These are phyloP conservation scores for Dusona sp. DNA, from an alignment of 2,888 invertebrate species.

Conservation along the genomic window DNA sequence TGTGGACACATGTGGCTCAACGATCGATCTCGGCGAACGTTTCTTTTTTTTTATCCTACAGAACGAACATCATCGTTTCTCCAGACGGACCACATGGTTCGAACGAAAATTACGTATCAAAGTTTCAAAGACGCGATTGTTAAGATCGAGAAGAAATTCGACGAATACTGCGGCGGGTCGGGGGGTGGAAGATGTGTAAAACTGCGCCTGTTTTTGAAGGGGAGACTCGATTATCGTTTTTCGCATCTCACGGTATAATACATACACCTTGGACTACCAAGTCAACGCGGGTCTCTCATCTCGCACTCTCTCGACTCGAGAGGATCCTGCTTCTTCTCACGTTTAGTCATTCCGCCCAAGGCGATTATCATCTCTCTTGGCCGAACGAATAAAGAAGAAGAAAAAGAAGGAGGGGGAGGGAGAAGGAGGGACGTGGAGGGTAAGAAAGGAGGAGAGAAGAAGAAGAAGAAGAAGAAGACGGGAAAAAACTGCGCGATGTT, in stretches of 20 bases:
- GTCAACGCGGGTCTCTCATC: slow-evolving; percentile 22
- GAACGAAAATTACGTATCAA: background rate
- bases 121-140: slow-evolving; percentile 47
- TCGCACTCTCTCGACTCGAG: slow-evolving; percentile 52
- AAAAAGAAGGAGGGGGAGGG: slow-evolving; percentile 2
- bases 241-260: slow-evolving; percentile 17
- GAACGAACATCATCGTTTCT: background rate
- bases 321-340: slow-evolving; percentile 72
- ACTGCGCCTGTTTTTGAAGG: slow-evolving; percentile 4
- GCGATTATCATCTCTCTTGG: slow-evolving; percentile 69
- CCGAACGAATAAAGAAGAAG: slow-evolving; percentile 64
- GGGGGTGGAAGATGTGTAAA: background rate
- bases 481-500: slow-evolving; percentile 56
- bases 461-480: slow-evolving; percentile 5
- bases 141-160: slow-evolving; percentile 16
- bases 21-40: slow-evolving; percentile 20
- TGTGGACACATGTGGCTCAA: slow-evolving; percentile 38
- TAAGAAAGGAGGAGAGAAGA: slow-evolving; percentile 37
- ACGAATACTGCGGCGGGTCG: background rate
- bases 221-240: slow-evolving; percentile 39
- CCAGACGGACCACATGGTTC: slow-evolving; percentile 32
- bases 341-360: slow-evolving; percentile 76
- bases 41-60: background rate
- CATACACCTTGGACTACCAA: slow-evolving; percentile 24
- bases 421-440: background rate